Percentiles rank a stretch among this genome's conserved stretches.
phyloP scores from a whole-genome alignment of 2,113 vertebrate genomes.

The Sclerurus mexicanus region DNA sequence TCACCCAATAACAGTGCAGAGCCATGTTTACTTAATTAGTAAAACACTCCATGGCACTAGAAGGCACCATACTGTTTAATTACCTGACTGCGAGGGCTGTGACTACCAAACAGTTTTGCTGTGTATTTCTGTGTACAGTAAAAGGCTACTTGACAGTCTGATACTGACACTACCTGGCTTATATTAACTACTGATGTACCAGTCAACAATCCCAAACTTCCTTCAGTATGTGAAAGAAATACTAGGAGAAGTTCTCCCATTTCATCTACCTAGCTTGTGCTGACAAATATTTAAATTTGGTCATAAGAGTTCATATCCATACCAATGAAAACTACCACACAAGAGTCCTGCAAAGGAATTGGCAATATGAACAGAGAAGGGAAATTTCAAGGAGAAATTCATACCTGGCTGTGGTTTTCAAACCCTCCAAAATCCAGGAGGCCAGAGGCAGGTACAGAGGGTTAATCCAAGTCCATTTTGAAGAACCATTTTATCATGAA shows the following conservation, averaged over 20 bases:
- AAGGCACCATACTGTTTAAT: not conserved
- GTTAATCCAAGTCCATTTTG: not conserved
- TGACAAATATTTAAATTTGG: not conserved
- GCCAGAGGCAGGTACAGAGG: not conserved
- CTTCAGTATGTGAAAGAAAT: not conserved
- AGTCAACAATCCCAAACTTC: not conserved
- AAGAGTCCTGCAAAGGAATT: not conserved
- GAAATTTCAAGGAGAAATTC: not conserved
- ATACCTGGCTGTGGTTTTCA: not conserved
- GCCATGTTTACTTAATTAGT: conserved; percentile 12
- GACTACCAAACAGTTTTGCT: not conserved
- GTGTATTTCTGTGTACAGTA: not conserved
- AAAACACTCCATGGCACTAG: not conserved
- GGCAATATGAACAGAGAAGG: not conserved
- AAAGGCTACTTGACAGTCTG: not conserved
- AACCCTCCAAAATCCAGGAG: not conserved
- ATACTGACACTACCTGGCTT: not conserved
- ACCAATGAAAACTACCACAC: not conserved
- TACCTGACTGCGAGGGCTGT: not conserved
- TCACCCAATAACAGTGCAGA: conserved; percentile 7
- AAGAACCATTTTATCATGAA: not conserved
- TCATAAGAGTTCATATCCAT: not conserved
- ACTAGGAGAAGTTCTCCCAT: not conserved
- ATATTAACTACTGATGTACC: not conserved
- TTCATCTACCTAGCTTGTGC: not conserved